Base-by-base conservation (phyloP, 92 coral and sea anemone species). In the Epizoanthus stellaris region DNA sequence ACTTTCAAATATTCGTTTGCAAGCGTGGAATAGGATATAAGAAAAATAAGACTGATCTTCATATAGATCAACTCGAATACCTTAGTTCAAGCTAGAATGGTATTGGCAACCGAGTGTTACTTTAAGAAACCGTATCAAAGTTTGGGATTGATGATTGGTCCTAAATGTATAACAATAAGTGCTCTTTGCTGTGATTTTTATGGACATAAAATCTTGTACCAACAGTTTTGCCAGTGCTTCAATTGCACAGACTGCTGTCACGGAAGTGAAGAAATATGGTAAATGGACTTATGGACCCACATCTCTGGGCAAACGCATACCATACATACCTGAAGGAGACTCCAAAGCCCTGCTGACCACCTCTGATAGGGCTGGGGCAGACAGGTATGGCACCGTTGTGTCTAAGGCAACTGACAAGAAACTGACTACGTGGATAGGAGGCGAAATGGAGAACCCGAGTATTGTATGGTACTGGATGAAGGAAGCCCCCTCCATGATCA, bases 401-500 rank as follows among this genome's bases (percentile, higher is more conserved):
- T 77, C 95, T 30, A 86, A 82, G 80, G 74, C 70, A 45, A 71
- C 93, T 14, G 89, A 81, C 20, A 49, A 86, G 43, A 86, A 70
- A 14, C 91, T 97, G 15, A 85, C 98, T 13, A 89, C 93, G 76
- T 96, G 98, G 98, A 92, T 91, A 19, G 57, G 81, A 85, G 95
- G 89, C 6, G 87, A 84, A 60, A 77, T 90, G 52, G 93, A 88
- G 62, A 91, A 81, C 66, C 98, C 98, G 3, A 88, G 89, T n/a
- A 71, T 92, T n/a, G 93, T 96, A 15, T 96, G 98, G 98, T 96
- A 94, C 84, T 96, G 98, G 98, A 80, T 96, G 67, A 96, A 90
- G 63, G 98, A 96, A 70, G 91, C 98, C n/a, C 86, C 98, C 0
- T 92, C 98, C 21, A 76, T 77, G 82, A 54, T 91, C 20, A 87